Percentiles rank a stretch among this genome's conserved stretches.
Conservation (phyloP, 2,888 invertebrate genomes). For the Hirtodrosophila confusa region DNA sequence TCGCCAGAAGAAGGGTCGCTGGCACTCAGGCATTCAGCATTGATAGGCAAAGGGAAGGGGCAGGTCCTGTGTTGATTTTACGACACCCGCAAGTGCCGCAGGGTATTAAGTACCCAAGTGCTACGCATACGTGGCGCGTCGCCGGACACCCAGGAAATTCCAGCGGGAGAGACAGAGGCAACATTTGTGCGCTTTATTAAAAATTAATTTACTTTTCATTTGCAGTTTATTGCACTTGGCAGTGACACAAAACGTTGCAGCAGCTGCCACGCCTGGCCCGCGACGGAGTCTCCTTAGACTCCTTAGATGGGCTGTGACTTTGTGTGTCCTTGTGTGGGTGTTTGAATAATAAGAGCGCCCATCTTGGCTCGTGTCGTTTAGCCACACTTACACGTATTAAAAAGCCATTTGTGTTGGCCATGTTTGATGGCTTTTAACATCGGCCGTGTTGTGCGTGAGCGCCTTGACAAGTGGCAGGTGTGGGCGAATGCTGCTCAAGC, state of each 20-base stretch:
- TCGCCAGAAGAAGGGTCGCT: constrained; percentile 13
- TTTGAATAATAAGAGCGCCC: constrained; percentile 65
- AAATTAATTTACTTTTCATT: constrained; percentile 80
- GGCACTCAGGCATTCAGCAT: constrained; percentile 17
- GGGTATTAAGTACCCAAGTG: constrained; percentile 68
- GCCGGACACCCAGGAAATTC: constrained; percentile 16
- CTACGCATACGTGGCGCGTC: constrained; percentile 46
- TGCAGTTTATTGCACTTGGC: constrained; percentile 76
- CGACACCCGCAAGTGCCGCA: constrained; percentile 73
- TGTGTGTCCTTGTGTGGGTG: constrained; percentile 25
- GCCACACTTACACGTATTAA: constrained; percentile 72
- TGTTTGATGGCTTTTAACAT: constrained; percentile 70
- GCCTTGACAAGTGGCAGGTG: constrained; percentile 41
- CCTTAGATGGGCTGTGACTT: constrained; percentile 9
- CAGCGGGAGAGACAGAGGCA: constrained; percentile 13
- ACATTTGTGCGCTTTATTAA: constrained; percentile 73
- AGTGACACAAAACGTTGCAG: constrained; percentile 57
- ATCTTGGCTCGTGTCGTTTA: constrained; percentile 32
- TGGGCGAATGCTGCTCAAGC: constrained; percentile 18
- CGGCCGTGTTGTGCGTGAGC: constrained; percentile 46
- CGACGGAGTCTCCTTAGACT: neutral
- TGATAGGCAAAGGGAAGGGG: constrained; percentile 47
- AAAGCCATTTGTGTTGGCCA: constrained; percentile 71
- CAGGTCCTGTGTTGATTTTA: constrained; percentile 65
- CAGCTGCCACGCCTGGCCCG: constrained; percentile 37